Percentiles rank a stretch among this genome's conserved stretches.
Evolutionary conservation across 2,113 vertebrate species (phyloP).

Genomic region (Apteryx mantelli): DNA sequence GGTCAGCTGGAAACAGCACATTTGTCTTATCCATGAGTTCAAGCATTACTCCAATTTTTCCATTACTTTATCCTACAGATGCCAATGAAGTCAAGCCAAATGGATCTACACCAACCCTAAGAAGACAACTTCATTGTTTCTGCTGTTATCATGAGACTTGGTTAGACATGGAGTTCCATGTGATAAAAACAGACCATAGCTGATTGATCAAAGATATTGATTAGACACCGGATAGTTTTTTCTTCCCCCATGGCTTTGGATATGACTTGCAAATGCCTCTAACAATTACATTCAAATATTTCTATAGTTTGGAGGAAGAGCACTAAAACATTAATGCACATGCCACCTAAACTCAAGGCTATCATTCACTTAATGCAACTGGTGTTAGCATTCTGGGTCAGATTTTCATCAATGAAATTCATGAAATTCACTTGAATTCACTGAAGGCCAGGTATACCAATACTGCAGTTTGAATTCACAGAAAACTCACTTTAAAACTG

Average conservation of each 20-base stretch:
- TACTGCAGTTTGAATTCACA: neutral
- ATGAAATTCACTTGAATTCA: neutral
- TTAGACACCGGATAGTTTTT: neutral
- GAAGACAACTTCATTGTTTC: neutral
- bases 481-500: neutral
- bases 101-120: neutral
- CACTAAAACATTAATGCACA: neutral
- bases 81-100: neutral
- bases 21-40: neutral
- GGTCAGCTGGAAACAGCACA: neutral
- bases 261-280: neutral
- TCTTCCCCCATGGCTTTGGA: neutral
- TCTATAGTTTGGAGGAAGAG: neutral
- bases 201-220: neutral
- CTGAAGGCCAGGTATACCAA: neutral
- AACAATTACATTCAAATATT: neutral
- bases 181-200: neutral
- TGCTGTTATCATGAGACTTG: neutral
- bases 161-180: neutral
- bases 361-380: neutral
- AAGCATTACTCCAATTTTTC: neutral
- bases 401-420: neutral
- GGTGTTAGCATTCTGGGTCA: neutral
- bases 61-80: neutral
- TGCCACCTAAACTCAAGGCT: neutral